Conservation (phyloP, 2,113 vertebrate genomes). For the Capreolus pygargus region DNA sequence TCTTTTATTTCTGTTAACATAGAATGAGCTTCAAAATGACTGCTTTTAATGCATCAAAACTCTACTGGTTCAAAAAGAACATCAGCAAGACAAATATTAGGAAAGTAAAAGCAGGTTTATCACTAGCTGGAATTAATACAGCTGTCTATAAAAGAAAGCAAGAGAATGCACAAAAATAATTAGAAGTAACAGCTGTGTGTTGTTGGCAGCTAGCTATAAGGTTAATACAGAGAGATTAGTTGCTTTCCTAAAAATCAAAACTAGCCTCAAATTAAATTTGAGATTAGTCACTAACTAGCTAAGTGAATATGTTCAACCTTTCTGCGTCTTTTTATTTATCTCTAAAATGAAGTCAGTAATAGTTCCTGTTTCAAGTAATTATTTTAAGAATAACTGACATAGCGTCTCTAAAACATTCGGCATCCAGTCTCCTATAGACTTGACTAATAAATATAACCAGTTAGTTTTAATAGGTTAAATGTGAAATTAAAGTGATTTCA, state of each 20-base stretch:
- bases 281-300: not conserved
- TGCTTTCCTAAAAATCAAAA: not conserved
- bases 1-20: constrained; percentile 30
- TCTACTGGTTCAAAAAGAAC: not conserved
- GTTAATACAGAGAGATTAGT: not conserved
- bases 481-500: not conserved
- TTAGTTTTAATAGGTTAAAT: not conserved
- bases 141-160: not conserved
- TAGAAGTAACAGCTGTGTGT: not conserved
- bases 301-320: not conserved
- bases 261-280: not conserved
- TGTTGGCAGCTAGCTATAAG: not conserved
- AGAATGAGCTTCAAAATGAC: not conserved
- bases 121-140: not conserved
- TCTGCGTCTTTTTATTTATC: not conserved
- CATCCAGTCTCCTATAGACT: not conserved
- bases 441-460: not conserved
- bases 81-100: not conserved
- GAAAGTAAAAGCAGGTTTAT: not conserved
- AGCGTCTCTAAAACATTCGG: not conserved
- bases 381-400: not conserved
- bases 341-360: not conserved
- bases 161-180: not conserved
- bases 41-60: not conserved
- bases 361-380: not conserved